These are phyloP conservation scores for Merodon equestris DNA, from an alignment of 2,888 invertebrate species.

Conservation along the genomic window DNA sequence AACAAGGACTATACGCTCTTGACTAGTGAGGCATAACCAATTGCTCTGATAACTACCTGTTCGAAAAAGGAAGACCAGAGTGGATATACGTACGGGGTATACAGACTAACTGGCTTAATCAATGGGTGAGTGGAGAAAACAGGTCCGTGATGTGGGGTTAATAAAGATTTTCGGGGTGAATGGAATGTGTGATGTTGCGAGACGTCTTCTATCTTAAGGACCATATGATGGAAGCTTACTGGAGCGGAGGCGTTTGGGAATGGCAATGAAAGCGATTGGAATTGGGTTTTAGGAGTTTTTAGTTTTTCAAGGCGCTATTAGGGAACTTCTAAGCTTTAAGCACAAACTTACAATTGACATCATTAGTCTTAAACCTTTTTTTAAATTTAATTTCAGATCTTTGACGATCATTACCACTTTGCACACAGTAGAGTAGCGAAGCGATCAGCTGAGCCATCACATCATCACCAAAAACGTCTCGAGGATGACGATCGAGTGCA, in stretches of 20 bases:
- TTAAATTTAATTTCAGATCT: constrained; percentile 86
- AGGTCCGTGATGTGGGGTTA: too few species aligned
- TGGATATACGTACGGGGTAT: constrained; percentile 10
- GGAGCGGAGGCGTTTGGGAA: too few species aligned
- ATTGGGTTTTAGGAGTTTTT: too few species aligned
- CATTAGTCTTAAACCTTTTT: constrained; percentile 12
- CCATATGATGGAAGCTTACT: too few species aligned
- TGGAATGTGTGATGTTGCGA: too few species aligned
- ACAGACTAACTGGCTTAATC: constrained; percentile 48
- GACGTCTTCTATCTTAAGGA: too few species aligned
- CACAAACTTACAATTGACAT: too few species aligned
- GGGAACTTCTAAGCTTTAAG: too few species aligned
- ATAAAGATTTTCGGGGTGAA: too few species aligned
- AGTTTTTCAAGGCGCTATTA: too few species aligned
- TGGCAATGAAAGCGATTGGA: too few species aligned
- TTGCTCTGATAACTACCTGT: constrained; percentile 29
- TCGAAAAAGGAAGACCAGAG: neutral
- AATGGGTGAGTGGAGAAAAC: neutral
- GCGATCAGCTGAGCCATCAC: constrained; percentile 86
- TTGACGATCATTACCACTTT: constrained; percentile 92
- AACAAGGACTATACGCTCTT: constrained; percentile 18
- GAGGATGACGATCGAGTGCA: constrained; percentile 87
- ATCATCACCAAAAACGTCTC: constrained; percentile 85
- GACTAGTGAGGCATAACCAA: constrained; percentile 48
- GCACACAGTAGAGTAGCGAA: constrained; percentile 88